Base-by-base conservation (phyloP, 2,888 invertebrate species). In the Chrysina gloriosa region DNA sequence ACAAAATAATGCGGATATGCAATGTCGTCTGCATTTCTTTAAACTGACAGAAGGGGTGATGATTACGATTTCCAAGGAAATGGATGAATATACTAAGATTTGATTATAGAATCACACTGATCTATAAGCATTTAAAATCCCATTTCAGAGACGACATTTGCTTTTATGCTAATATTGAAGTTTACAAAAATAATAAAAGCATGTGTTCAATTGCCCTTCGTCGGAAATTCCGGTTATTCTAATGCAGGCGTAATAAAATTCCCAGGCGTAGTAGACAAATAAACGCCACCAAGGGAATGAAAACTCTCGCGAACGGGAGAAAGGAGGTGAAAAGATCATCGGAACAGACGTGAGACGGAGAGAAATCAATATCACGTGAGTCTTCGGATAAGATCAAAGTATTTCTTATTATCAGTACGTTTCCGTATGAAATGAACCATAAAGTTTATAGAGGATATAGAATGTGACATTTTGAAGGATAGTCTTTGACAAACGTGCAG, bases 401-500 rank as follows among this genome's bases (percentile, higher is more conserved):
- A 54, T 63, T 50, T 63, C 63, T 63, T 54, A 45, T 54, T 63
- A 68, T 63, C 67, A 68, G 63, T 50, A 63, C 50, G 63, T 68
- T 68, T 68, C 63, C 67, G 54, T 45, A 54, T 54, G 63, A 68
- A 68, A 63, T 68, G 63, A 68, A 68, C 63, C 54, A 63, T 39
- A 63, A 68, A 63, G 36, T 68, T 63, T 63, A 54, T 42, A 68
- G 50, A 52, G 67, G 67, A 68, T 54, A 63, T 63, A 47, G 45
- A 63, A 68, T 68, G 67, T 63, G 67, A 63, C 67, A 19, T 54
- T 68, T 39, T 63, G 54, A 65, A 66, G 45, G 66, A 66, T 56
- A 63, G 67, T 50, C 67, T 68, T 34, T 42, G 63, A 56, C 45
- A 66, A 72, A 70, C 67, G 71, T 69, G 69, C 63, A 71, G 71